Percentiles rank a stretch among this genome's conserved stretches.
Conservation (phyloP, 2,888 invertebrate genomes). For the Apamea sordens region DNA sequence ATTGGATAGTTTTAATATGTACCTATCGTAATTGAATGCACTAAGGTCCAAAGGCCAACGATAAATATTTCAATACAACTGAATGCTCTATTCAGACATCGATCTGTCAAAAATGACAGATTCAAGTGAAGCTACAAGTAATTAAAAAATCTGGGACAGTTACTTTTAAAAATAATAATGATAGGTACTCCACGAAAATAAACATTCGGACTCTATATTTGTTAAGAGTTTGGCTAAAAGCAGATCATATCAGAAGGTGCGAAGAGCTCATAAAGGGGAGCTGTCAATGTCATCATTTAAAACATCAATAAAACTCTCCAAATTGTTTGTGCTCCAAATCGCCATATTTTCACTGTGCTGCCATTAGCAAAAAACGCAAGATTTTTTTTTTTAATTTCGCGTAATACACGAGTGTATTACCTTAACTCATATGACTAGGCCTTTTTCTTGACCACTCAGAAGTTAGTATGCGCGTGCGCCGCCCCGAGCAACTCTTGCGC, state of each 20-base stretch:
- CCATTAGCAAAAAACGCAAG: background rate
- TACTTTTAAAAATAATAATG: background rate
- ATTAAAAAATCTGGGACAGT: too few relatives aligned
- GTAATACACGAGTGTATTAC: too few relatives aligned
- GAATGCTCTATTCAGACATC: background rate
- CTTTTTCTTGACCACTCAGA: constrained; percentile 39
- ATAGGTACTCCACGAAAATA: background rate
- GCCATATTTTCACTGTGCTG: background rate
- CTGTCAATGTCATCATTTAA: background rate
- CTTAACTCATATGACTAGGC: constrained; percentile 19
- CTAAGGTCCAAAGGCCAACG: background rate
- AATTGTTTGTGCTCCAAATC: background rate
- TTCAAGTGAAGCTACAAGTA: background rate
- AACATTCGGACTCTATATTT: background rate
- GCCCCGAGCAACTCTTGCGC: constrained; percentile 67
- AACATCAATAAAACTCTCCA: background rate
- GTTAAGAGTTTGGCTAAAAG: background rate
- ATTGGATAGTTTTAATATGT: background rate
- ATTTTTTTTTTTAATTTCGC: background rate
- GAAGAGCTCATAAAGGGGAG: background rate
- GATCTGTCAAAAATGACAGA: background rate
- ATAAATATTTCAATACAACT: background rate
- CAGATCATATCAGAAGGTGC: background rate
- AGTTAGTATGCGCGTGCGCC: constrained; percentile 46
- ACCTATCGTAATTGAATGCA: background rate